Evolutionary conservation across 2,888 invertebrate genomes (phyloP), one percentile per base, ranked within the genome.

Genomic region (Spicauda simplicius): DNA sequence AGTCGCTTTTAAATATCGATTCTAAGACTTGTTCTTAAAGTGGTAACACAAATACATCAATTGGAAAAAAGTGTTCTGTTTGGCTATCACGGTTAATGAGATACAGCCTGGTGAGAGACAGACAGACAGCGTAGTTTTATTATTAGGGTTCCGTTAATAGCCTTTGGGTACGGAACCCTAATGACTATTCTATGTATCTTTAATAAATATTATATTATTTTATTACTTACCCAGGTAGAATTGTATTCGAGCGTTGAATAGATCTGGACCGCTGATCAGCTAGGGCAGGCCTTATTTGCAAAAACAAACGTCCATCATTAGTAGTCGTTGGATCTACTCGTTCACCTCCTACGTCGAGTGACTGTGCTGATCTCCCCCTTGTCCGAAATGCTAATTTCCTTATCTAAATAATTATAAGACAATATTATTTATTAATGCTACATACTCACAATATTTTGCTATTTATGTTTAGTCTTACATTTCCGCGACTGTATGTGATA

Each of bases 161-260:
- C n/a, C n/a, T n/a, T n/a, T n/a, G n/a, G n/a, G n/a, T n/a, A n/a
- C n/a, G n/a, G n/a, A n/a, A n/a, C n/a, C n/a, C n/a, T n/a, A n/a
- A n/a, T n/a, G n/a, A n/a, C n/a, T n/a, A n/a, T n/a, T n/a, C n/a
- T n/a, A n/a, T n/a, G n/a, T n/a, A n/a, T n/a, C n/a, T n/a, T n/a
- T n/a, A n/a, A n/a, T n/a, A n/a, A 25, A 25, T 25, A 25, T 25
- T 25, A 25, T 25, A 25, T 25, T 25, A 25, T 25, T 25, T 25
- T 25, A 14, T 12, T 48, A 48, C 76, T 76, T 79, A 91, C 92
- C 91, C 84, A 3, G 87, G 76, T 72, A 95, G 78, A 58, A 92
- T 93, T 71, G 94, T 94, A 72, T 94, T 90, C 5, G 95, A 94
- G 55, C 94, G 85, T 71, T 89, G 90, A 48, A 83, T 79, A 54